Evolutionary conservation across 2,888 invertebrate genomes (phyloP).

Genomic region (Andrena chrysosceles): DNA sequence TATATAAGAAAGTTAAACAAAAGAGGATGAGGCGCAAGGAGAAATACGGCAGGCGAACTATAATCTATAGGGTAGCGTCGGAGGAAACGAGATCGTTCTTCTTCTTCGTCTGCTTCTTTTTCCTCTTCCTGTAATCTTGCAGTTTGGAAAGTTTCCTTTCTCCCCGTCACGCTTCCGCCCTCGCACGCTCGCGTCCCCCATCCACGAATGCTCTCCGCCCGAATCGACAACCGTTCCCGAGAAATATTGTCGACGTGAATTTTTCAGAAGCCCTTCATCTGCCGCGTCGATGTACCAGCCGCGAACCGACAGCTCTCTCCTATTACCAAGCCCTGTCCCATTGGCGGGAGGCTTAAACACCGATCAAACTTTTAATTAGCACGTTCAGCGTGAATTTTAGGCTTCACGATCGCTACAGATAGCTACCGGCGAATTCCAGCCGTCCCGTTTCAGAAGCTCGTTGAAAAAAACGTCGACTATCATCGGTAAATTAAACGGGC

Average conservation of each 20-base stretch:
- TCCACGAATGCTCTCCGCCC: slow-evolving; percentile 22
- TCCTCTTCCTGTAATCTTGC: slow-evolving; percentile 47
- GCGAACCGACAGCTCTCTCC: no score
- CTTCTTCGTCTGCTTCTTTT: slow-evolving; percentile 18
- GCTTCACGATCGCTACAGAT: no score
- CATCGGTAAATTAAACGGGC: neutral
- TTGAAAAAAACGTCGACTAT: neutral
- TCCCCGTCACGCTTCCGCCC: slow-evolving; percentile 1
- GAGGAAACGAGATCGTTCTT: slow-evolving; percentile 51
- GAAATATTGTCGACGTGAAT: slow-evolving; percentile 7
- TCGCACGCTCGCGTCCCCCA: slow-evolving; percentile 21
- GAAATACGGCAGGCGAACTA: slow-evolving; percentile 51
- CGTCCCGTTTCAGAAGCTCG: neutral
- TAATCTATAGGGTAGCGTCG: slow-evolving; percentile 60
- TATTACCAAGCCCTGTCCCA: no score
- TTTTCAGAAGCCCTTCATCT: neutral
- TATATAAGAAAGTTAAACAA: slow-evolving; percentile 71
- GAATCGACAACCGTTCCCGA: slow-evolving; percentile 29
- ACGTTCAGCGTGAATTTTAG: no score
- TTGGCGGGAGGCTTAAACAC: no score
- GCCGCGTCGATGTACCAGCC: no score
- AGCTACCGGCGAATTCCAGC: no score
- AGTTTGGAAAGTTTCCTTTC: slow-evolving; percentile 46
- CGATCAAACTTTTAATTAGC: no score
- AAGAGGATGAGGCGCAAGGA: slow-evolving; percentile 42